Conservation (phyloP, 2,888 invertebrate genomes). For the Conus canariensis region DNA sequence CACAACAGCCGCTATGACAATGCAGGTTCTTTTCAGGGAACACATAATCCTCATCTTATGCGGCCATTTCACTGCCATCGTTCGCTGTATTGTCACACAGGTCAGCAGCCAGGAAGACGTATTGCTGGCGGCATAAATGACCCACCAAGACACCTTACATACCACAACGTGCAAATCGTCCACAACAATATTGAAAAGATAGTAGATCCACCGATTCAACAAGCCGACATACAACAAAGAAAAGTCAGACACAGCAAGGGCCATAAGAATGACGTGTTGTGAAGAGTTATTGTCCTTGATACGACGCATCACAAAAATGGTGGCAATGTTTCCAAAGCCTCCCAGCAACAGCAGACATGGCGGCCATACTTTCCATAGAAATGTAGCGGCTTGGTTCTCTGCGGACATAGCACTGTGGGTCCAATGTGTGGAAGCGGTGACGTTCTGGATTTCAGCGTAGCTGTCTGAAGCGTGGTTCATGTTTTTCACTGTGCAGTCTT, state of each 20-base stretch:
- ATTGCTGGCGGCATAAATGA: not conserved
- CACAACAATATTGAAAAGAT: not conserved
- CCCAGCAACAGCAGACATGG: conserved; percentile 6
- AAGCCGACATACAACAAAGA: not conserved
- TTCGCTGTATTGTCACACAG: conserved; percentile 1
- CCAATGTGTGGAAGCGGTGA: not conserved
- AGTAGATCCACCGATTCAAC: not conserved
- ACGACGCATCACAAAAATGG: conserved; percentile 4
- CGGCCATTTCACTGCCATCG: not conserved
- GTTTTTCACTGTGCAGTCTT: too few species aligned
- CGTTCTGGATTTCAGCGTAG: not conserved
- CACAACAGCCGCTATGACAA: not conserved
- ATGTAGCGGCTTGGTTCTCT: not conserved
- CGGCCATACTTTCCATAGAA: not conserved
- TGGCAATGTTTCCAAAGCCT: conserved; percentile 8
- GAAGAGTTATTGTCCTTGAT: conserved; percentile 23
- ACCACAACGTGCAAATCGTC: not conserved
- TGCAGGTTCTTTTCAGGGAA: not conserved
- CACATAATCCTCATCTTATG: not conserved
- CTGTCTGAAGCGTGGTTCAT: not conserved
- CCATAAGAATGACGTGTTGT: not conserved
- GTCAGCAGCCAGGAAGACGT: conserved; percentile 1
- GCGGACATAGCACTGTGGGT: not conserved
- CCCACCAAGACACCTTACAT: not conserved
- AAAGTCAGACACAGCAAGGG: conserved; percentile 2